A percentile compares a stretch with the other conserved stretches of the same genome.
phyloP scores from a whole-genome alignment of 1,140 invertebrate genomes.

The Drosophila pseudoananassae region DNA sequence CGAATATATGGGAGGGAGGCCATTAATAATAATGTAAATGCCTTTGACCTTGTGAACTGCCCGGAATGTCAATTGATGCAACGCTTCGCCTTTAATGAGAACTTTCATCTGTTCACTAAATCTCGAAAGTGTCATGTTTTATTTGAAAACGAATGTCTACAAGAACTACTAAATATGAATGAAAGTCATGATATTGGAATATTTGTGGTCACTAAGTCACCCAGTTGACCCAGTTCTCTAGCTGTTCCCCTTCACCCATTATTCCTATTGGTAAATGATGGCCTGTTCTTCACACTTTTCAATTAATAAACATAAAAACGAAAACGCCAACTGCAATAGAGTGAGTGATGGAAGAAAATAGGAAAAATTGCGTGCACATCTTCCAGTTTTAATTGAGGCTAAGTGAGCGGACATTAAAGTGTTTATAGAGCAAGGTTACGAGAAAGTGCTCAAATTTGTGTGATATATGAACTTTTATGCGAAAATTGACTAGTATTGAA shows the following conservation, averaged over 20 bases:
- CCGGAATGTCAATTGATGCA: slow-evolving; percentile 57
- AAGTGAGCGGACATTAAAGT: slow-evolving; percentile 61
- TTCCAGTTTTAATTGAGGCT: slow-evolving; percentile 63
- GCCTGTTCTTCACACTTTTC: slow-evolving; percentile 43
- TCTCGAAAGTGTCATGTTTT: slow-evolving; percentile 17
- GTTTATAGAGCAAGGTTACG: slow-evolving; percentile 66
- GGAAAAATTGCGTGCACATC: slow-evolving; percentile 50
- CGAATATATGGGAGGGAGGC: neutral
- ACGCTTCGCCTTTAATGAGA: slow-evolving; percentile 30
- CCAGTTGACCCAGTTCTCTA: slow-evolving; percentile 55
- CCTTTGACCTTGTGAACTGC: slow-evolving; percentile 63
- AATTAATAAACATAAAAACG: slow-evolving; percentile 58
- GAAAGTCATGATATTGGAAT: slow-evolving; percentile 23
- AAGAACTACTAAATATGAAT: neutral
- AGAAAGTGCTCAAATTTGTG: slow-evolving; percentile 32
- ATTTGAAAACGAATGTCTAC: slow-evolving; percentile 1
- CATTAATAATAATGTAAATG: slow-evolving; percentile 58
- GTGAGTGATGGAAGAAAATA: neutral
- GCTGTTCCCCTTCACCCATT: slow-evolving; percentile 4
- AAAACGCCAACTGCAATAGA: slow-evolving; percentile 11
- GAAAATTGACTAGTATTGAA: slow-evolving; percentile 27
- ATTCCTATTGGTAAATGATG: slow-evolving; percentile 38
- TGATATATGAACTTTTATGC: slow-evolving; percentile 47
- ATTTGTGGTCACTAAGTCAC: slow-evolving; percentile 4
- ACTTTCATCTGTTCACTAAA: slow-evolving; percentile 8